Evolutionary conservation across 2,113 vertebrate species (phyloP).

Genomic region (Cinclus cinclus): DNA sequence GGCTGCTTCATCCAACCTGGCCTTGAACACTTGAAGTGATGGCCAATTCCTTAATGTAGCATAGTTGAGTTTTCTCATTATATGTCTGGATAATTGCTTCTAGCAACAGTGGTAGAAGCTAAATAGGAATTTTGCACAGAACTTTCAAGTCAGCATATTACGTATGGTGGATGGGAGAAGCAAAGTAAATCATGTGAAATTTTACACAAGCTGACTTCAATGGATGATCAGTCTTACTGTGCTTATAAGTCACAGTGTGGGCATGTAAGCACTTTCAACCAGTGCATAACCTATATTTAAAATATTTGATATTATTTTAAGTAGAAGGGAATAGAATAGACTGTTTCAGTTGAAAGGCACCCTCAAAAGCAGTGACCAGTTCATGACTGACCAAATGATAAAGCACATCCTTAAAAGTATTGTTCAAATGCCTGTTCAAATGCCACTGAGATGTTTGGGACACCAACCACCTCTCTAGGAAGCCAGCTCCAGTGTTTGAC

Average conservation of each 20-base stretch:
- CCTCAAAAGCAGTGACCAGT: not conserved
- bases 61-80: not conserved
- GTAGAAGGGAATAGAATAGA: not conserved
- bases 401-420: not conserved
- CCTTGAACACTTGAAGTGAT: not conserved
- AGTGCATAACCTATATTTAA: not conserved
- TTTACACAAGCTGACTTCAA: not conserved
- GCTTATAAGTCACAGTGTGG: not conserved
- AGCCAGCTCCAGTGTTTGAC: not conserved
- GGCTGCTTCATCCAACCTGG: not conserved
- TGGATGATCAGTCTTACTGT: not conserved
- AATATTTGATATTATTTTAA: not conserved
- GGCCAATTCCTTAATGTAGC: not conserved
- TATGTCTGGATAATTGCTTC: not conserved
- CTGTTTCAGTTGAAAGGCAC: not conserved
- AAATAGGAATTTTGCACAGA: not conserved
- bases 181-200: not conserved
- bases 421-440: not conserved
- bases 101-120: not conserved
- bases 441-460: not conserved
- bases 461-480: not conserved
- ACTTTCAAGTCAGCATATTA: not conserved
- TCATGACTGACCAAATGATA: not conserved
- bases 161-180: not conserved
- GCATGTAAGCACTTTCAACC: not conserved